These are phyloP conservation scores for Spongilla lacustris DNA, from an alignment of 37 sponge, comb jelly and placozoan genomes.

Conservation along the genomic window DNA sequence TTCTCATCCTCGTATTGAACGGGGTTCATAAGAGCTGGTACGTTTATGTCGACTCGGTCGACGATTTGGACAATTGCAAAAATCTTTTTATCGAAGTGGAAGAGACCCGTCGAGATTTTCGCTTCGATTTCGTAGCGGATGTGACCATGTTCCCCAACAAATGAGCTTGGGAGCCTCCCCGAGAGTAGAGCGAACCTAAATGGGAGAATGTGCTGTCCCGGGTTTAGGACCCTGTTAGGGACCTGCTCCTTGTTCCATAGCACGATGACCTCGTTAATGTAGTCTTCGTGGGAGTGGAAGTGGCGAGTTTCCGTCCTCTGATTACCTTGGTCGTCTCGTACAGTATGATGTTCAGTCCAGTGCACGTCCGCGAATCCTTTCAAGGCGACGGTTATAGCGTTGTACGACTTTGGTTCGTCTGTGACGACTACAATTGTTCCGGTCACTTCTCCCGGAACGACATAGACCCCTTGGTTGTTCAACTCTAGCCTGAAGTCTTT, in stretches of 20 bases:
- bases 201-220: conserved; percentile 46
- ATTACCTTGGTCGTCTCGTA: conserved; percentile 22
- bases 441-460: neutral
- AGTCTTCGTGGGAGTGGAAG: conserved; percentile 39
- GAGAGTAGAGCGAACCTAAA: conserved; percentile 45
- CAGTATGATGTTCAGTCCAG: conserved; percentile 60
- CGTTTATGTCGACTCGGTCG: conserved; percentile 52
- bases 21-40: conserved; percentile 24
- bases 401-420: conserved; percentile 34
- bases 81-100: conserved; percentile 52
- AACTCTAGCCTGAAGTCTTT: neutral
- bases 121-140: conserved; percentile 63
- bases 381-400: conserved; percentile 41
- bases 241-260: conserved; percentile 35
- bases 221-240: conserved; percentile 14
- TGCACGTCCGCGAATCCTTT: conserved; percentile 57
- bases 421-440: conserved; percentile 26
- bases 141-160: conserved; percentile 30
- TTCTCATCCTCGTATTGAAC: conserved; percentile 37
- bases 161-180: conserved; percentile 22
- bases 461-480: neutral
- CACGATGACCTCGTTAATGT: conserved; percentile 6
- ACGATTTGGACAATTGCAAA: conserved; percentile 36
- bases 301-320: conserved; percentile 43
- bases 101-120: conserved; percentile 30